Conservation (phyloP, 2,113 vertebrate genomes). For the Condylura cristata region DNA sequence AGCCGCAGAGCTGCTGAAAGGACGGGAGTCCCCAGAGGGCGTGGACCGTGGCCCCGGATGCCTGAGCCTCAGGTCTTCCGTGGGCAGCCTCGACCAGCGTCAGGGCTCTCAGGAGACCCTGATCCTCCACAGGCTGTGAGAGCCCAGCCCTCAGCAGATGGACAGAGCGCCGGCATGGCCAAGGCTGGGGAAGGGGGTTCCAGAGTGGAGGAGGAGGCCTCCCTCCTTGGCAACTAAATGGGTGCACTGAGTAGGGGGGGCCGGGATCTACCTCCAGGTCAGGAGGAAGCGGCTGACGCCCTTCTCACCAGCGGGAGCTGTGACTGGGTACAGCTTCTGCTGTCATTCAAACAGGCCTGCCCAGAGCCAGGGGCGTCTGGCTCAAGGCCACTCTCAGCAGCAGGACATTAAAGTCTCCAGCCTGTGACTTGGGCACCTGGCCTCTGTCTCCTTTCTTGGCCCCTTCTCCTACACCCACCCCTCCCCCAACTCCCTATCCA, state of each 20-base stretch:
- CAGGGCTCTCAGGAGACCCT: slow-evolving; percentile 46
- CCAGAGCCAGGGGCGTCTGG: background rate
- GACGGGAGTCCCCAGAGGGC: slow-evolving; percentile 70
- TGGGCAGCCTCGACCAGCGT: background rate
- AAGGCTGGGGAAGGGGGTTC: accelerated
- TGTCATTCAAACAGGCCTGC: slow-evolving; percentile 22
- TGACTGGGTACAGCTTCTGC: background rate
- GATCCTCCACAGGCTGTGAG: slow-evolving; percentile 29
- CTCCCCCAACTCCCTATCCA: no score
- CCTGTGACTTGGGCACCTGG: background rate
- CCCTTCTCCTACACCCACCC: no score
- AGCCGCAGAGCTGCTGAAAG: slow-evolving; percentile 85
- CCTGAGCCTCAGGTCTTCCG: background rate
- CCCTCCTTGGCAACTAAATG: background rate
- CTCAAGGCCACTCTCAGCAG: background rate
- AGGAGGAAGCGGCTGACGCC: background rate
- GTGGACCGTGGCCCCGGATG: background rate
- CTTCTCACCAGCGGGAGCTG: background rate
- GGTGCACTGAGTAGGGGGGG: background rate
- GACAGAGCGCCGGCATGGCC: background rate
- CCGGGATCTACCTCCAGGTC: background rate
- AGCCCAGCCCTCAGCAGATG: accelerated
- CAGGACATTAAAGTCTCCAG: slow-evolving; percentile 79
- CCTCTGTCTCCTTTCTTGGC: slow-evolving; percentile 4
- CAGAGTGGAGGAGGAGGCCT: background rate